Conservation (phyloP, 2,797 vertebrate species). For the Buceros bicornis region DNA sequence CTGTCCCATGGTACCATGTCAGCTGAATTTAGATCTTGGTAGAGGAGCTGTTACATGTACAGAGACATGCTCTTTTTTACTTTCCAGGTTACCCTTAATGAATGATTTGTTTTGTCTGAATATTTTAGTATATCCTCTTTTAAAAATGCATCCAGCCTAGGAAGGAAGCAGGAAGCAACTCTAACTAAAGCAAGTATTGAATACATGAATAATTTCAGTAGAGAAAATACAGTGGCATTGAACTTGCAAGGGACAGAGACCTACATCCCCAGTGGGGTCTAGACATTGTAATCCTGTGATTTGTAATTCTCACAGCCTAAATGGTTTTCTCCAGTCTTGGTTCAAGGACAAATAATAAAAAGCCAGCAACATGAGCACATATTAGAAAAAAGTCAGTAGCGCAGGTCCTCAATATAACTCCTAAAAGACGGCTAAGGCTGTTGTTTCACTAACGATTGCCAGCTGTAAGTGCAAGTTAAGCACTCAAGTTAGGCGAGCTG, state of each 20-base stretch:
- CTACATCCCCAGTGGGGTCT: not conserved
- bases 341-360: not conserved
- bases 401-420: not conserved
- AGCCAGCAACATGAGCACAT: not conserved
- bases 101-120: constrained; percentile 44
- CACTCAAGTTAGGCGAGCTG: not conserved
- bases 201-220: not conserved
- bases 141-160: constrained; percentile 16
- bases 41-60: not conserved
- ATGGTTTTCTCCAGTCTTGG: not conserved
- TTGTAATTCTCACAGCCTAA: not conserved
- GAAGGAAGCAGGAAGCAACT: not conserved
- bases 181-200: not conserved
- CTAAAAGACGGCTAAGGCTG: not conserved
- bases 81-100: not conserved
- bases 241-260: not conserved
- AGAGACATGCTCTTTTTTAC: not conserved
- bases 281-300: not conserved
- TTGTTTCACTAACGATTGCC: not conserved
- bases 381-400: not conserved
- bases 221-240: not conserved
- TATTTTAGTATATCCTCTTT: constrained; percentile 38
- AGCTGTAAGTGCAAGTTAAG: not conserved
- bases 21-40: not conserved
- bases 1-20: not conserved